Conservation (phyloP, 1,140 invertebrate species). For the Philopotamus ludificatus region DNA sequence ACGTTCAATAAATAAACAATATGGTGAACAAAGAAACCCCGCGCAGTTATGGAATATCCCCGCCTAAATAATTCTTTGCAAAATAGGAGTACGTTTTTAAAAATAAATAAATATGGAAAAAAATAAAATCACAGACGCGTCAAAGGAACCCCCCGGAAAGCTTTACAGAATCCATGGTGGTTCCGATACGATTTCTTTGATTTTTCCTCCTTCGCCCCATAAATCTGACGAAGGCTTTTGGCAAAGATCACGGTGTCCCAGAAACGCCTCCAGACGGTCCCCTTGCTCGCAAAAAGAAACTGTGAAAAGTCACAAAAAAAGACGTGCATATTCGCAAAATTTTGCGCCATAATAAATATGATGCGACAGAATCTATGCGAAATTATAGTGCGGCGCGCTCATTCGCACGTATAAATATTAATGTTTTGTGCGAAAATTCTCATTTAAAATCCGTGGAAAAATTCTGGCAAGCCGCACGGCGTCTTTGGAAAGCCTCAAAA, state of each 20-base stretch:
- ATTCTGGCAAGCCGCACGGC: not conserved
- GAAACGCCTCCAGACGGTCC: constrained; percentile 10
- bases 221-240: constrained; percentile 12
- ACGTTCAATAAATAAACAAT: too few relatives aligned
- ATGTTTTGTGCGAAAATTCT: not conserved
- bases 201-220: not conserved
- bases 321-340: not conserved
- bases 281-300: not conserved
- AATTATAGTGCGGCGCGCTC: not conserved
- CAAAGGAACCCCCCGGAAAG: not conserved
- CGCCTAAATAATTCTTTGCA: too few relatives aligned
- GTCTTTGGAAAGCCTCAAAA: not conserved
- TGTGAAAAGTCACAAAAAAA: not conserved
- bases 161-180: constrained; percentile 1
- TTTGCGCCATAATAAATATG: not conserved
- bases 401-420: not conserved
- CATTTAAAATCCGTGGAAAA: not conserved
- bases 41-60: too few relatives aligned
- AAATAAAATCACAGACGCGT: not conserved
- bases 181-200: constrained; percentile 5
- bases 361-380: not conserved
- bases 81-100: too few relatives aligned
- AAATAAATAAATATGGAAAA: too few relatives aligned
- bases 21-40: too few relatives aligned
- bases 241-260: constrained; percentile 11